phyloP scores from a whole-genome alignment of 2,888 invertebrate species.

The Drosophila maculinotata region DNA sequence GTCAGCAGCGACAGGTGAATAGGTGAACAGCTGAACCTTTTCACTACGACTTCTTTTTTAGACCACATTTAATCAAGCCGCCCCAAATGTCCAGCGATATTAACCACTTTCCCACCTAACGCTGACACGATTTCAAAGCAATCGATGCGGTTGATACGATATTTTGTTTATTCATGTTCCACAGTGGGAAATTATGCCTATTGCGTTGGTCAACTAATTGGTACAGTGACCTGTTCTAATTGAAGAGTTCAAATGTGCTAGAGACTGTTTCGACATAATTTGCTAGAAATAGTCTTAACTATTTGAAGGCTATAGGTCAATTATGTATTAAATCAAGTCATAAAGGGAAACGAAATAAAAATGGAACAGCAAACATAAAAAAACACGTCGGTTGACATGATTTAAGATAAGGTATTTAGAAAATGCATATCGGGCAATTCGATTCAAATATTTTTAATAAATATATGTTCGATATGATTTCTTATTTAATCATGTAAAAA shows the following conservation, averaged over 20 bases:
- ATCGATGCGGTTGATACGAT: conserved; percentile 60
- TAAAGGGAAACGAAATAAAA: no score
- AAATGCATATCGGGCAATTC: no score
- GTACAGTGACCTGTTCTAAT: conserved; percentile 66
- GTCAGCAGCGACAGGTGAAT: conserved; percentile 50
- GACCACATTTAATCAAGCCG: conserved; percentile 47
- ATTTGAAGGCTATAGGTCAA: conserved; percentile 31
- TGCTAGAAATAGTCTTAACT: conserved; percentile 5
- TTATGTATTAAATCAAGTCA: no score
- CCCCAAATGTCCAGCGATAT: conserved; percentile 36
- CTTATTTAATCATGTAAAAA: no score
- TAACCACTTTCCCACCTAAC: conserved; percentile 37
- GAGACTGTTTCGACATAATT: conserved; percentile 21
- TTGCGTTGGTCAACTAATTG: conserved; percentile 60
- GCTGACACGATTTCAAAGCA: conserved; percentile 64
- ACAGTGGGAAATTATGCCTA: conserved; percentile 50
- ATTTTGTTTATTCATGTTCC: conserved; percentile 31
- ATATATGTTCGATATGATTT: no score
- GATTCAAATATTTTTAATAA: no score
- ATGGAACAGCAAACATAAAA: no score
- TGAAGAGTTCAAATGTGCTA: conserved; percentile 65
- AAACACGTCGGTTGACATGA: no score
- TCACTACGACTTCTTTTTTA: conserved; percentile 46
- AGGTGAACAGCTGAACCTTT: conserved; percentile 56
- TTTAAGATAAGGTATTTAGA: no score